Evolutionary conservation across 2,113 vertebrate genomes (phyloP).

Genomic region (Prietella phreatophila): DNA sequence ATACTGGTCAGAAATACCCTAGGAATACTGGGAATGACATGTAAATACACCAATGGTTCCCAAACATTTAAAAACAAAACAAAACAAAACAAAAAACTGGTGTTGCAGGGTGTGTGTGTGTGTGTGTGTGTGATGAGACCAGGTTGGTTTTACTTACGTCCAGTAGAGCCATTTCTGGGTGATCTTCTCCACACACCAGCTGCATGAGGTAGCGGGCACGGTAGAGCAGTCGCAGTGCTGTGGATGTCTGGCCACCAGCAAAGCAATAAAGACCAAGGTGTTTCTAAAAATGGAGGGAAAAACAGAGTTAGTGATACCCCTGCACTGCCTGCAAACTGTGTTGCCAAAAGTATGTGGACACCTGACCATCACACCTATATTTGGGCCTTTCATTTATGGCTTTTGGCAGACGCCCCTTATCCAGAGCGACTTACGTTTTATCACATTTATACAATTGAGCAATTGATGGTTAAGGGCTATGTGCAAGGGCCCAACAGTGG

Average conservation of each 20-base stretch:
- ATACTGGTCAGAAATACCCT: background rate
- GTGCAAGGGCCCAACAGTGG: too few species aligned
- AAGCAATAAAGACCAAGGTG: conserved; percentile 91
- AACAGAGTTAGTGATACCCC: background rate
- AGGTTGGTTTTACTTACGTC: conserved; percentile 76
- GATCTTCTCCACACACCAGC: conserved; percentile 87
- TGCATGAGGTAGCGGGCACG: conserved; percentile 90
- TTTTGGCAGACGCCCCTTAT: too few species aligned
- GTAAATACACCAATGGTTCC: background rate
- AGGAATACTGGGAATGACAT: background rate
- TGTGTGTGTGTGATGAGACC: too few species aligned
- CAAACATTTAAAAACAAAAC: background rate
- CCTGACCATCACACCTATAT: background rate
- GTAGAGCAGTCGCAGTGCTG: conserved; percentile 84
- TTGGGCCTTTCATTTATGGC: too few species aligned
- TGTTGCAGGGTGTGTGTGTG: too few species aligned
- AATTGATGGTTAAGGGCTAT: too few species aligned
- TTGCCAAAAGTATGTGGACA: background rate
- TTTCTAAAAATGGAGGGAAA: conserved; percentile 71
- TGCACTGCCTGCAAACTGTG: background rate
- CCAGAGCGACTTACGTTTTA: too few species aligned
- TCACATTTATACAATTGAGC: too few species aligned
- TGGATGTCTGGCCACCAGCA: conserved; percentile 82
- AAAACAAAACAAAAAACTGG: background rate
- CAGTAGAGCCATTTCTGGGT: conserved; percentile 87